These are phyloP conservation scores for Patiria miniata DNA, from an alignment of 35 echinoderm and acorn worm genomes.

Conservation along the genomic window DNA sequence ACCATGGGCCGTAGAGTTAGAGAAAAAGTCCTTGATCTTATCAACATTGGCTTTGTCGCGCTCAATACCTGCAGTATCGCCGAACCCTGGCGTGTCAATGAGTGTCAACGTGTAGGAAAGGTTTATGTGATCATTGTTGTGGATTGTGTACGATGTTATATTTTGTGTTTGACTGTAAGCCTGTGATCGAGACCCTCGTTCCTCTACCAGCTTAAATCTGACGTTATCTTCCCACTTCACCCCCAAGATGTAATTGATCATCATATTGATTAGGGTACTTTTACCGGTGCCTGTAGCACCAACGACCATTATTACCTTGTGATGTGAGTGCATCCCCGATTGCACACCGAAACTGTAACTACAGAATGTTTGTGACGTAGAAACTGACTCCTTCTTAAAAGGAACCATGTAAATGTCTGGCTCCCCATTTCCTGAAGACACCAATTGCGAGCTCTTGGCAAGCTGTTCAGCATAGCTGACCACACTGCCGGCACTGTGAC, in stretches of 20 bases:
- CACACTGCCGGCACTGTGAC: no score
- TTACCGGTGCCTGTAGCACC: slow-evolving; percentile 63
- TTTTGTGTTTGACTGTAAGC: slow-evolving; percentile 56
- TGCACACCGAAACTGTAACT: background rate
- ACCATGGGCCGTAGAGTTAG: background rate
- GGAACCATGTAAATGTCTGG: no score
- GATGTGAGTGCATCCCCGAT: background rate
- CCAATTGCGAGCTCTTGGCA: no score
- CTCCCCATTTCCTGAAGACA: no score
- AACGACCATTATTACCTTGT: slow-evolving; percentile 61
- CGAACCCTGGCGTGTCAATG: slow-evolving; percentile 69
- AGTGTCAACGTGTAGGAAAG: slow-evolving; percentile 57
- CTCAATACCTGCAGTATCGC: slow-evolving; percentile 41
- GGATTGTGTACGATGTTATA: slow-evolving; percentile 67
- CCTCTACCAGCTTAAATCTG: slow-evolving; percentile 55
- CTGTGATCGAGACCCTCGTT: slow-evolving; percentile 25
- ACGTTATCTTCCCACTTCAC: slow-evolving; percentile 69
- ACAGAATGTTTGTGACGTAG: no score
- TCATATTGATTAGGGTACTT: slow-evolving; percentile 54
- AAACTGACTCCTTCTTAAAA: no score
- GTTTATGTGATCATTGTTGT: slow-evolving; percentile 30
- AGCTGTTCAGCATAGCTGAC: no score
- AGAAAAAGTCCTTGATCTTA: slow-evolving; percentile 26
- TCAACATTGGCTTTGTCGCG: slow-evolving; percentile 33
- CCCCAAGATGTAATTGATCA: slow-evolving; percentile 63